These are phyloP conservation scores for Oryzias javanicus DNA, from an alignment of 2,113 vertebrate genomes.

Conservation along the genomic window DNA sequence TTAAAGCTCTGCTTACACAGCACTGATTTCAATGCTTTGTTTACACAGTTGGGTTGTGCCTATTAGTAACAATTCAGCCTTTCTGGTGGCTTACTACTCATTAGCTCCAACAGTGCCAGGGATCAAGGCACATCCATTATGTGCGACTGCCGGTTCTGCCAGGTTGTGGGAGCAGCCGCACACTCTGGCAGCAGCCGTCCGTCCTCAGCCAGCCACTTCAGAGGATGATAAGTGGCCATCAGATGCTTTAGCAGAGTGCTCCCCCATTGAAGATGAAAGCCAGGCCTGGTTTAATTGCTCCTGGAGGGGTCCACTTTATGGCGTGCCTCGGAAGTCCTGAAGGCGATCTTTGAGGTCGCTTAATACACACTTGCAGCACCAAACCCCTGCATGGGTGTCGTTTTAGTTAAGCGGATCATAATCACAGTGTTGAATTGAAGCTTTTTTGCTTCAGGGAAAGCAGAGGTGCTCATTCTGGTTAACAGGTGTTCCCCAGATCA, in stretches of 20 bases:
- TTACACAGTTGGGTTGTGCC: conserved; percentile 60
- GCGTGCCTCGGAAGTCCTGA: conserved; percentile 58
- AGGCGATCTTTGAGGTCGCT: conserved; percentile 61
- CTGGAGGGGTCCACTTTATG: conserved; percentile 62
- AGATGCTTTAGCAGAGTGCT: conserved; percentile 31
- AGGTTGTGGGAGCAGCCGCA: conserved; percentile 42
- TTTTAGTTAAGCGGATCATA: conserved; percentile 56
- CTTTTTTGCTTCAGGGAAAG: conserved; percentile 44
- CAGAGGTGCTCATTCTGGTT: conserved; percentile 51
- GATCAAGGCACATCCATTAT: conserved; percentile 45
- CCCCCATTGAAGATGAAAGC: conserved; percentile 62
- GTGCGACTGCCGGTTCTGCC: conserved; percentile 35
- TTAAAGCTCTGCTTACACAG: conserved; percentile 56
- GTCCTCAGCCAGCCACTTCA: conserved; percentile 35
- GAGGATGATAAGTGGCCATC: conserved; percentile 50
- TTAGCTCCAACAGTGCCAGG: conserved; percentile 33
- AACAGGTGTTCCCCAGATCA: conserved; percentile 55
- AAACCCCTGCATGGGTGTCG: conserved; percentile 28
- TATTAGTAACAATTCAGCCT: conserved; percentile 49
- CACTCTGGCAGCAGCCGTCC: conserved; percentile 13
- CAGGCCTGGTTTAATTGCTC: conserved; percentile 57
- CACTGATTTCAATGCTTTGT: conserved; percentile 54
- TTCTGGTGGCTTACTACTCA: conserved; percentile 51
- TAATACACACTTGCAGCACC: conserved; percentile 38
- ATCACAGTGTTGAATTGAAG: conserved; percentile 66